Evolutionary conservation across 2,113 vertebrate species (phyloP), one percentile per base, ranked within the genome.

Genomic region (Pterocles burchelli): DNA sequence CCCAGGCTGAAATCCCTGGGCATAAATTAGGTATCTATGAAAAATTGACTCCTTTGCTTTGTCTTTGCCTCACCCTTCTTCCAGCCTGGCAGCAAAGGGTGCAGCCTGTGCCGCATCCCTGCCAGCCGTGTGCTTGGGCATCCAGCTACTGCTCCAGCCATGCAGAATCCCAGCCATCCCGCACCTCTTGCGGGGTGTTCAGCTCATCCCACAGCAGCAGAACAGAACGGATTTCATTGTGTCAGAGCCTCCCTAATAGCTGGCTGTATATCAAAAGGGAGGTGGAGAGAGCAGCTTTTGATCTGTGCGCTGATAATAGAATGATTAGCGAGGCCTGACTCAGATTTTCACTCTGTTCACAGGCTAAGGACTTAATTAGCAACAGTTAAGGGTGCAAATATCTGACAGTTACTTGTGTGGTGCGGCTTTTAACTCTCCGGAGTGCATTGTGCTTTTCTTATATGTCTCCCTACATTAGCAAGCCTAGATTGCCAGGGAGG

Each of bases 201-300:
- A 80, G 34, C 24, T 55, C 25, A 31, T 36, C 76, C 62, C 80
- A 33, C 45, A 61, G 72, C 46, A 87, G 67, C 36, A 7, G 21
- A 38, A 29, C 49, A 51, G 54, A 46, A 13, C 25, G 3, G 34
- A 77, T 61, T 68, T 59, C 65, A 19, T 61, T 54, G 20, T 80
- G 65, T 24, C 36, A 49, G 34, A 82, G 55, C 33, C 17, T 90
- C 41, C 61, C 66, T 73, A 36, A 70, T 74, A 45, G 19, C 93
- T 85, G 74, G 11, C 68, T 85, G 70, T 26, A 6, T 54, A 31
- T 73, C 78, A 63, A 46, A 68, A 61, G 51, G 77, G 61, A 85
- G 71, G 25, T 66, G 55, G 70, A 70, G 75, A 45, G 17, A 88
- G 93, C 55, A 88, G 75, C 36, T 57, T 61, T 71, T 90, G 84